These are phyloP conservation scores for Lophura nycthemera DNA, from an alignment of 2,113 vertebrate species.

Conservation along the genomic window DNA sequence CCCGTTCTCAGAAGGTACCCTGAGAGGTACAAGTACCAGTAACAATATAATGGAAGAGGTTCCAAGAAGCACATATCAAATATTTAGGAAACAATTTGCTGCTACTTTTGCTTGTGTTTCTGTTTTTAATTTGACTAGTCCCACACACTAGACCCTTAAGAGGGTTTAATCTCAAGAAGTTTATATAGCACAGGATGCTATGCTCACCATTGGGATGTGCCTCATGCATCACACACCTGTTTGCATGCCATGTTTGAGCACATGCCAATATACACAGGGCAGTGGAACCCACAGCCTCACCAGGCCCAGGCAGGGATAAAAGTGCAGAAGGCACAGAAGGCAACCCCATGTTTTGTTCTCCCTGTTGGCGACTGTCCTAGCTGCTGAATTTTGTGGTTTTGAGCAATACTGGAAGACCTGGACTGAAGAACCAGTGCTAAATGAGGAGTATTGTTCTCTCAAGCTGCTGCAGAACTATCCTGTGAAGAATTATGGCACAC, in stretches of 20 bases:
- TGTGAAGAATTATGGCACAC: not conserved
- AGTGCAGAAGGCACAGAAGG: not conserved
- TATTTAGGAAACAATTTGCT: not conserved
- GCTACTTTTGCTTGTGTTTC: not conserved
- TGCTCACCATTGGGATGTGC: not conserved
- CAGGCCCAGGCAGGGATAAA: not conserved
- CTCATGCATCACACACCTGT: fast-evolving
- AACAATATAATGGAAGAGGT: not conserved
- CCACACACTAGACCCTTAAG: not conserved
- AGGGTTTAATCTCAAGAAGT: not conserved
- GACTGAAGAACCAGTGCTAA: not conserved
- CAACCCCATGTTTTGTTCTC: not conserved
- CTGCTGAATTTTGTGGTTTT: not conserved
- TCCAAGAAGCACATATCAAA: not conserved
- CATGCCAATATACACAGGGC: fast-evolving
- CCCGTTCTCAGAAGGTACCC: not conserved
- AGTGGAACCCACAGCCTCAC: not conserved
- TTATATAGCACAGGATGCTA: not conserved
- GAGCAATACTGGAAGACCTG: not conserved
- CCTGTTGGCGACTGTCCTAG: not conserved
- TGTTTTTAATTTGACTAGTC: not conserved
- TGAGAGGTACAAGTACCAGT: not conserved
- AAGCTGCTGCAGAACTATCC: not conserved
- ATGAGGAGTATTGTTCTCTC: not conserved
- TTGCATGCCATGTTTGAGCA: not conserved